phyloP scores from a whole-genome alignment of 2,888 invertebrate genomes.

The Melanargia galathea region DNA sequence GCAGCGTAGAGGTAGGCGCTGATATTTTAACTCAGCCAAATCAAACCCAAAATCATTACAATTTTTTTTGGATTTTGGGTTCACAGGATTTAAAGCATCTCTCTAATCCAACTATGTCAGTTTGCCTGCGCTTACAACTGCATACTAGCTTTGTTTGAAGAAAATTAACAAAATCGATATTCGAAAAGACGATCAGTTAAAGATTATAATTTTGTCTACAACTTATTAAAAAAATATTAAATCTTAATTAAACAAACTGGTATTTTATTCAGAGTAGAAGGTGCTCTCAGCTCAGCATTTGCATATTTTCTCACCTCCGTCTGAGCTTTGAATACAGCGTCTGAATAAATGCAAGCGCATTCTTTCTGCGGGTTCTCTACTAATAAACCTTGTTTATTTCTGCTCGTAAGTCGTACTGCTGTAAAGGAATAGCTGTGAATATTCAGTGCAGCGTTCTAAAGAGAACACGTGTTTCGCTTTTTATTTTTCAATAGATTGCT shows the following conservation, averaged over 20 bases:
- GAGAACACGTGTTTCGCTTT: background rate
- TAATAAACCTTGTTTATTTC: slow-evolving; percentile 27
- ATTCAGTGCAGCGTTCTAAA: slow-evolving; percentile 1
- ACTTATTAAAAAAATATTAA: too few species aligned
- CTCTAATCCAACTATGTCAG: too few species aligned
- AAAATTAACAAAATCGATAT: too few species aligned
- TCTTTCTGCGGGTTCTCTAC: slow-evolving; percentile 14
- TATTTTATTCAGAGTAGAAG: background rate
- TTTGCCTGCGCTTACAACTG: too few species aligned
- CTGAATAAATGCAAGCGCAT: slow-evolving; percentile 16
- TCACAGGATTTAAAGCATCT: too few species aligned
- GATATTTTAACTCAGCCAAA: too few species aligned
- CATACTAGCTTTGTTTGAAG: too few species aligned
- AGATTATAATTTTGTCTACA: too few species aligned
- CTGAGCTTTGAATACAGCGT: slow-evolving; percentile 19
- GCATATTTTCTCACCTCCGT: slow-evolving; percentile 20
- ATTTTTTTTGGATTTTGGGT: too few species aligned
- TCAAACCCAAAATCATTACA: too few species aligned
- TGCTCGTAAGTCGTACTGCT: slow-evolving; percentile 1
- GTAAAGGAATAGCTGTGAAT: slow-evolving; percentile 11
- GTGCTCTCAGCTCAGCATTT: slow-evolving; percentile 7
- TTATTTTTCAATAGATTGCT: background rate
- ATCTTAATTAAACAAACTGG: background rate
- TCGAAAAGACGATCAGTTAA: too few species aligned
- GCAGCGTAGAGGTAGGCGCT: too few species aligned